Evolutionary conservation across 2,113 vertebrate species (phyloP).

Genomic region (Scomber japonicus): DNA sequence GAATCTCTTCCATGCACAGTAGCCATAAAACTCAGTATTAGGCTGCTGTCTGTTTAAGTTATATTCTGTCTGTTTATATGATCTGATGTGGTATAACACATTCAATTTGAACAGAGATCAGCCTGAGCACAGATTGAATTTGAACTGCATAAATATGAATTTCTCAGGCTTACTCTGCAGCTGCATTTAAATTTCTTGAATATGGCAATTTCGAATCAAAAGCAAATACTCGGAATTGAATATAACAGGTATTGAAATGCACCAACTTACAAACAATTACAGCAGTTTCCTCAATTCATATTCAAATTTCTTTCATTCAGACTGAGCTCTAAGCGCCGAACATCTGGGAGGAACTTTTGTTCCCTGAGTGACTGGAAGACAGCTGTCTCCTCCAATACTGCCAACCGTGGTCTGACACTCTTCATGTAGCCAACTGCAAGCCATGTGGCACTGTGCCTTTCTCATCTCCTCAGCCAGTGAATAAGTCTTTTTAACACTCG

Average conservation of each 20-base stretch:
- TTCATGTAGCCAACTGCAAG: slow-evolving; percentile 51
- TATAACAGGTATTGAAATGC: slow-evolving; percentile 57
- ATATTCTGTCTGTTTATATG: slow-evolving; percentile 29
- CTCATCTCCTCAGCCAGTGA: slow-evolving; percentile 57
- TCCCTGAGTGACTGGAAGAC: slow-evolving; percentile 63
- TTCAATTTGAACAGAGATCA: slow-evolving; percentile 42
- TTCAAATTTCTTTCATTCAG: slow-evolving; percentile 64
- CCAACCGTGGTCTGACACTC: slow-evolving; percentile 58
- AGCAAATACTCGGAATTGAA: slow-evolving; percentile 55
- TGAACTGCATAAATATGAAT: slow-evolving; percentile 38
- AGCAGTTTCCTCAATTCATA: slow-evolving; percentile 54
- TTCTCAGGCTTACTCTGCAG: slow-evolving; percentile 4
- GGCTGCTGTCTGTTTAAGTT: slow-evolving; percentile 31
- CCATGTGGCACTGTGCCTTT: slow-evolving; percentile 66
- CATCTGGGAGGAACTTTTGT: slow-evolving; percentile 76
- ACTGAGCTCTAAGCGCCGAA: slow-evolving; percentile 41
- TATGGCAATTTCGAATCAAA: slow-evolving; percentile 47
- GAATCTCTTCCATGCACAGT: slow-evolving; percentile 12
- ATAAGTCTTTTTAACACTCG: slow-evolving; percentile 46
- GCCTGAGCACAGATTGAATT: slow-evolving; percentile 25
- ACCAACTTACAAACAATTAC: slow-evolving; percentile 31
- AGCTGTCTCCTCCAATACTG: slow-evolving; percentile 71
- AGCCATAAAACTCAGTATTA: slow-evolving; percentile 10
- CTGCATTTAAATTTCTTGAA: slow-evolving; percentile 22
- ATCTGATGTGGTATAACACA: slow-evolving; percentile 32